A percentile compares a stretch with the other conserved stretches of the same genome.
phyloP scores from a whole-genome alignment of 2,888 invertebrate genomes.

The Onthophagus sagittarius region DNA sequence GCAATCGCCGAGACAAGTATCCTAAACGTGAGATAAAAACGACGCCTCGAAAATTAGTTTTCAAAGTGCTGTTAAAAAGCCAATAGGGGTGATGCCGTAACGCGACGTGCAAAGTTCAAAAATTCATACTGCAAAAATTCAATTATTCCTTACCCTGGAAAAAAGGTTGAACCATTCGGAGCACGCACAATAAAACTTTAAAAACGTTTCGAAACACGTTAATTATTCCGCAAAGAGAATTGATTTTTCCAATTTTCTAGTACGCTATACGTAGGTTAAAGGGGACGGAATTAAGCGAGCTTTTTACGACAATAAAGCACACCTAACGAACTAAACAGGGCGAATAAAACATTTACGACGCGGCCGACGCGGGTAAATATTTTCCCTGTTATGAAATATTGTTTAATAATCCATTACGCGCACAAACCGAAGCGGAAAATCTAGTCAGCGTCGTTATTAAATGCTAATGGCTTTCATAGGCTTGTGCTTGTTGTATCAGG shows the following conservation, averaged over 20 bases:
- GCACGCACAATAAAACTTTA: background rate
- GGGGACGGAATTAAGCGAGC: background rate
- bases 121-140: background rate
- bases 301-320: background rate
- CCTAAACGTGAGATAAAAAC: background rate
- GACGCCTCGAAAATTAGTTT: background rate
- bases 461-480: background rate
- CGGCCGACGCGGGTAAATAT: constrained; percentile 2
- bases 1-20: background rate
- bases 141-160: background rate
- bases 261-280: background rate
- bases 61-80: background rate
- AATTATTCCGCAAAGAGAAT: background rate
- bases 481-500: background rate
- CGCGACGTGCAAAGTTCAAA: background rate
- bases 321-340: background rate
- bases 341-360: background rate
- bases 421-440: background rate
- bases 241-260: background rate
- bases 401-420: constrained; percentile 12
- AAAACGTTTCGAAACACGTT: background rate
- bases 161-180: background rate
- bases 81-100: background rate
- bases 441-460: background rate
- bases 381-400: constrained; percentile 9